A percentile compares a stretch with the other conserved stretches of the same genome.
Evolutionary conservation across 2,113 vertebrate genomes (phyloP).

Genomic region (Malurus elegans): DNA sequence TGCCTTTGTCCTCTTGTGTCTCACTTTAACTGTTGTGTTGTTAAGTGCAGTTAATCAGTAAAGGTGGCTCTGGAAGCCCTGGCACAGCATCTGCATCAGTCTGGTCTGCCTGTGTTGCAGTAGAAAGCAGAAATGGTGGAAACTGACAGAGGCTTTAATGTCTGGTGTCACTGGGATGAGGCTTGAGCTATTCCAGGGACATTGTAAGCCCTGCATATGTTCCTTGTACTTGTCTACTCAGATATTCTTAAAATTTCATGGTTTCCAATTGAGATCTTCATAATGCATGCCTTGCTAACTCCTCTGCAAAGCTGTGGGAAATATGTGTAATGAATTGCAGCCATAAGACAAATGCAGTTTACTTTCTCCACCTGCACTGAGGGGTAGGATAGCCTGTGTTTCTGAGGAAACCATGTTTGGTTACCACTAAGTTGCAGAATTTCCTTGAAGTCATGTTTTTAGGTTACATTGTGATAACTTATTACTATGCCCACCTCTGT

Average conservation of each 20-base stretch:
- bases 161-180: background rate
- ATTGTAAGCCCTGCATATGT: background rate
- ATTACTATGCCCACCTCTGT: fast-evolving
- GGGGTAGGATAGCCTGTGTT: background rate
- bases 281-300: background rate
- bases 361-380: background rate
- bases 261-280: background rate
- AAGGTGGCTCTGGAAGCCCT: background rate
- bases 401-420: background rate
- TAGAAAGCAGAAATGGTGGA: background rate
- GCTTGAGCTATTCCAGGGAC: background rate
- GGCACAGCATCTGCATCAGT: background rate
- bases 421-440: background rate
- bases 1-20: background rate
- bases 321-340: background rate
- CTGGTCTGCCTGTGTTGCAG: background rate
- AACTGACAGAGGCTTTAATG: background rate
- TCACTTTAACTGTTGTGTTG: background rate
- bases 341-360: background rate
- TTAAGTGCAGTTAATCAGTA: background rate
- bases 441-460: background rate
- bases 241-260: background rate
- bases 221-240: background rate
- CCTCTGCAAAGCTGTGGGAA: background rate
- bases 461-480: background rate